phyloP scores from a whole-genome alignment of 1,140 invertebrate species.

The Saccostrea cuccullata region DNA sequence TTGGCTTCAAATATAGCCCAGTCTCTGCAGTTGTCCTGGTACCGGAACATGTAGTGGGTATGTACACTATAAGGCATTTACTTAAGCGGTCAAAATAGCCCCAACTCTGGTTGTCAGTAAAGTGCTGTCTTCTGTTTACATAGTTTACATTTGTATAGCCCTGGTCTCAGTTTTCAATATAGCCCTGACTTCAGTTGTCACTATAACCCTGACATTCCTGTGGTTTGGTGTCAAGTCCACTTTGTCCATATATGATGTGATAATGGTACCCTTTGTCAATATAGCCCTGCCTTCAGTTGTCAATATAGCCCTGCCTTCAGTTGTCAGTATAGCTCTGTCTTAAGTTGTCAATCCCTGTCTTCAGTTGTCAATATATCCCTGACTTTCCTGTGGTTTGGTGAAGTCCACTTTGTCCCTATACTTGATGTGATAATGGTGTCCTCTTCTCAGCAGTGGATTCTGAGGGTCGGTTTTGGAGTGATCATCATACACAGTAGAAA shows the following conservation, averaged over 20 bases:
- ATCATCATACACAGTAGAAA: conserved; percentile 73
- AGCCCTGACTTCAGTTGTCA: background rate
- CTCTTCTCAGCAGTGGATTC: conserved; percentile 67
- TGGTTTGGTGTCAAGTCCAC: conserved; percentile 42
- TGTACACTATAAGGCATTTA: too few species aligned
- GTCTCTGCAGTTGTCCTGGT: too few species aligned
- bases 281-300: background rate
- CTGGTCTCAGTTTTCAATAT: background rate
- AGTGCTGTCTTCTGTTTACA: too few species aligned
- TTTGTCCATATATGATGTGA: conserved; percentile 54
- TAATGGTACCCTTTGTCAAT: conserved; percentile 63
- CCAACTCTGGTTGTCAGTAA: too few species aligned
- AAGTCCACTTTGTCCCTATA: conserved; percentile 53
- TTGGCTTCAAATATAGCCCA: too few species aligned
- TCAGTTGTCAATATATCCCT: conserved; percentile 9
- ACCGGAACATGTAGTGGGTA: too few species aligned
- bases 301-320: background rate
- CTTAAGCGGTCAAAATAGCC: too few species aligned
- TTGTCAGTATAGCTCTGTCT: background rate
- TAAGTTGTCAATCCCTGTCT: background rate
- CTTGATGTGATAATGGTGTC: conserved; percentile 65
- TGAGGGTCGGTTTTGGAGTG: conserved; percentile 65
- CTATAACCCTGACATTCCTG: background rate
- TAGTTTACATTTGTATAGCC: background rate
- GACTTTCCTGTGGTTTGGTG: conserved; percentile 21